Evolutionary conservation across 2,888 invertebrate species (phyloP).

Genomic region (Ochropacha duplaris): DNA sequence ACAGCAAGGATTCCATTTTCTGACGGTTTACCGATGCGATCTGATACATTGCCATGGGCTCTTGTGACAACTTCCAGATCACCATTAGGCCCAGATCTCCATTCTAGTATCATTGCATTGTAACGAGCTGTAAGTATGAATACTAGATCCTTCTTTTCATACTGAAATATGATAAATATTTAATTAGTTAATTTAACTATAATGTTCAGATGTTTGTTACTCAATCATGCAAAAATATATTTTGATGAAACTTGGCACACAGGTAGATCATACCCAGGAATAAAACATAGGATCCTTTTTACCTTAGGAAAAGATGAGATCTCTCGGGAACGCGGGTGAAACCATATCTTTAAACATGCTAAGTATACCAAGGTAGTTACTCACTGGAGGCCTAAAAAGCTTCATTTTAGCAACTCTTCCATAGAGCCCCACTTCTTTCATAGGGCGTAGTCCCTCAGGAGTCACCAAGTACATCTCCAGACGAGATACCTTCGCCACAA

Average conservation of each 20-base stretch:
- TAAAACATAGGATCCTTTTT: too few species aligned
- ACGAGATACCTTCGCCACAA: conserved; percentile 97
- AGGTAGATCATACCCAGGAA: too few species aligned
- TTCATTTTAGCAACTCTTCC: conserved; percentile 98
- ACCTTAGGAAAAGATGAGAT: too few species aligned
- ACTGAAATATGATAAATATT: conserved; percentile 77
- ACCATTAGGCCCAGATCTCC: conserved; percentile 86
- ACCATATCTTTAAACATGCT: too few species aligned
- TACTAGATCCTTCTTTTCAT: conserved; percentile 95
- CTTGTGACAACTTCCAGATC: conserved; percentile 97
- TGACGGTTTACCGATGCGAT: conserved; percentile 96
- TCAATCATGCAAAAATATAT: too few species aligned
- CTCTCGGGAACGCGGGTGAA: too few species aligned
- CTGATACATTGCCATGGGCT: conserved; percentile 98
- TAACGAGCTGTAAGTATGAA: conserved; percentile 97
- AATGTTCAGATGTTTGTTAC: too few species aligned
- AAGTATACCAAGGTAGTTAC: conserved; percentile 30
- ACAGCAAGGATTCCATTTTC: conserved; percentile 98
- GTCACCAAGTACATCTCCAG: conserved; percentile 98
- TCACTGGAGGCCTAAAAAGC: conserved; percentile 94
- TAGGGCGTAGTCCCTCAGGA: conserved; percentile 95
- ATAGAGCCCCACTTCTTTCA: conserved; percentile 97
- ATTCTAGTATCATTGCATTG: conserved; percentile 98
- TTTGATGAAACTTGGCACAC: too few species aligned
- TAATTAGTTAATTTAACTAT: not conserved